Percentiles rank a stretch among this genome's conserved stretches.
These are phyloP conservation scores for Coptodon rendalli DNA, from an alignment of 2,113 vertebrate genomes.

Conservation along the genomic window DNA sequence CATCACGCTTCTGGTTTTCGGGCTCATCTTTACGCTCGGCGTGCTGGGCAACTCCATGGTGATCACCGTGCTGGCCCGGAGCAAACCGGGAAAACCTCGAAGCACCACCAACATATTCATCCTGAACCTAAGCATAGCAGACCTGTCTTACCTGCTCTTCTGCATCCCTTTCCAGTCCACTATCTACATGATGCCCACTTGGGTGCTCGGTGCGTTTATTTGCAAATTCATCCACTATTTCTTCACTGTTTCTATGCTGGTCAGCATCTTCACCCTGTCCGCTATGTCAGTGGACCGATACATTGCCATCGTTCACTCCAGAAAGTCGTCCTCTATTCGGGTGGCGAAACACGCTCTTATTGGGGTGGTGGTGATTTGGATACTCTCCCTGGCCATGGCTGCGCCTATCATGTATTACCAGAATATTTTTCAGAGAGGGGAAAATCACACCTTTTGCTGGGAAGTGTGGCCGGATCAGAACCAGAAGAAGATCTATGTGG, in stretches of 20 bases:
- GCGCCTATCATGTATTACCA: slow-evolving; percentile 89
- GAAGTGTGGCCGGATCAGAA: slow-evolving; percentile 82
- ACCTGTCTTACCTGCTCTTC: slow-evolving; percentile 94
- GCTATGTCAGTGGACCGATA: slow-evolving; percentile 98
- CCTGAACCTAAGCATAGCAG: slow-evolving; percentile 92
- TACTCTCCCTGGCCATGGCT: slow-evolving; percentile 86
- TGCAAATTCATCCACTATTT: slow-evolving; percentile 97
- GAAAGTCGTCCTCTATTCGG: slow-evolving; percentile 84
- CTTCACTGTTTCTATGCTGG: slow-evolving; percentile 95
- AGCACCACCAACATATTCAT: slow-evolving; percentile 96
- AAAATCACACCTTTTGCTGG: slow-evolving; percentile 93
- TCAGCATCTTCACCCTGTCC: slow-evolving; percentile 93
- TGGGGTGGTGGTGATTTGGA: slow-evolving; percentile 88
- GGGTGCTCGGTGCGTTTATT: slow-evolving; percentile 91
- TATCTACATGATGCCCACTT: slow-evolving; percentile 85
- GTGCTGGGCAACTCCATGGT: slow-evolving; percentile 94
- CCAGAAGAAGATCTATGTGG: slow-evolving; percentile 86
- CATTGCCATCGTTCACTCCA: slow-evolving; percentile 91
- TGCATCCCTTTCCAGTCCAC: slow-evolving; percentile 96
- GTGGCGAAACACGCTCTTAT: slow-evolving; percentile 81
- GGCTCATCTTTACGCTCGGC: slow-evolving; percentile 85
- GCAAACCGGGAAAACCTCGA: slow-evolving; percentile 81
- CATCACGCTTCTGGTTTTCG: slow-evolving; percentile 84
- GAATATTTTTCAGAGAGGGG: slow-evolving; percentile 72
- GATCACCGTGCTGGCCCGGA: slow-evolving; percentile 88